Base-by-base conservation (phyloP, 2,113 vertebrate genomes). In the Albula goreensis region DNA sequence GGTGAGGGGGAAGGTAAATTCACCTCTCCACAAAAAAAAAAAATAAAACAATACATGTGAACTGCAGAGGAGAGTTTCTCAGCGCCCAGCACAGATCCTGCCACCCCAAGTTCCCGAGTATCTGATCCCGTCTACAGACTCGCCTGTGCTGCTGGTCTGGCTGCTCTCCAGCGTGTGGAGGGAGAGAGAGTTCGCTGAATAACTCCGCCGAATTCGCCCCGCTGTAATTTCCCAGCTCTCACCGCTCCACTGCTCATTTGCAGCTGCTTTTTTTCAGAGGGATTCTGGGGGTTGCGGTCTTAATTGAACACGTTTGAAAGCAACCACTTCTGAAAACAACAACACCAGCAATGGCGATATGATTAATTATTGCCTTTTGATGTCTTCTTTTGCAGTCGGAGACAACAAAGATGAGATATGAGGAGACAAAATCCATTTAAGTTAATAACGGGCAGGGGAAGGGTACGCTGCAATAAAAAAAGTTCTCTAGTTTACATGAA, bases 281-380 rank as follows among this genome's bases (percentile, higher is more conserved):
- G 53, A 56, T 56, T 56, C 3, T 8, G 2, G 70, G 83, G 51
- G 74, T 77, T 84, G 52, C 2, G 50, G 25, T 77, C 49, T 52
- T 84, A 78, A 78, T 77, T 84, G 83, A 77, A 74, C 15, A 70
- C 50, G 49, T 84, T 84, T 25, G 48, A 84, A 66, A 52, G 51
- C 49, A 17, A n/a, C 63, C 22, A 10, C 60, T 49, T 83, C 51
- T 77, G 83, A 84, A 84, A 50, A 84, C 48, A 80, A 70, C 49
- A 48, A 74, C 49, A 50, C 50, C 50, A 48, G 41, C 57, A 57
- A 79, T 49, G 83, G 50, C 56, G 66, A 78, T 52, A 25, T 19
- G 56, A 78, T 85, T 53, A 78, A 81, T 25, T 51, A 50, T 50
- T n/a, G 49, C 49, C 6, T n/a, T 70, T 70, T 17, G 17, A 70